Evolutionary conservation across 2,113 vertebrate species (phyloP).

Genomic region (Notechis scutatus): DNA sequence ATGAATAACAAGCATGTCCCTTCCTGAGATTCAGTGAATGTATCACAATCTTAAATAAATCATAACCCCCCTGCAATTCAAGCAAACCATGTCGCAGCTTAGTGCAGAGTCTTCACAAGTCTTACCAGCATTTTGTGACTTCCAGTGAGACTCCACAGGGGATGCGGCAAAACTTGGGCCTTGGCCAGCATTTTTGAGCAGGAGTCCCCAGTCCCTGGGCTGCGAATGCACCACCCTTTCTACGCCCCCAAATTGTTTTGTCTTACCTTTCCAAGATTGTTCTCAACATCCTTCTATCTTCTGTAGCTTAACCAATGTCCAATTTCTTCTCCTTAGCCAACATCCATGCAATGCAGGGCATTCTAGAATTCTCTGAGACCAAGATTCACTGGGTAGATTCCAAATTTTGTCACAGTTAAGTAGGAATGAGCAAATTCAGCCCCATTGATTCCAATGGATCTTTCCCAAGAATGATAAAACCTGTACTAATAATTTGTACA

Average conservation of each 20-base stretch:
- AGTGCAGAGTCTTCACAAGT: not conserved
- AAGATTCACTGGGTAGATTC: not conserved
- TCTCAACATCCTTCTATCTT: not conserved
- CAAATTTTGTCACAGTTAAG: not conserved
- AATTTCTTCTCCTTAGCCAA: not conserved
- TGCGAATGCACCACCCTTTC: not conserved
- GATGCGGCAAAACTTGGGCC: not conserved
- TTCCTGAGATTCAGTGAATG: not conserved
- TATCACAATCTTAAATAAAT: not conserved
- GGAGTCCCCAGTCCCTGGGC: too few species aligned
- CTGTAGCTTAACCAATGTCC: not conserved
- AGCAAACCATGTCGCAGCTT: not conserved
- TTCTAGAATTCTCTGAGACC: not conserved
- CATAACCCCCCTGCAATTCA: not conserved
- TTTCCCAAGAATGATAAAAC: not conserved
- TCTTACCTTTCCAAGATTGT: not conserved
- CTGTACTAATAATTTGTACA: not conserved
- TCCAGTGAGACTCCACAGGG: not conserved
- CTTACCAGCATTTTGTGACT: not conserved
- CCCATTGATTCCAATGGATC: not conserved
- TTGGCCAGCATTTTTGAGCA: not conserved
- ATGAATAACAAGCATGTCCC: not conserved
- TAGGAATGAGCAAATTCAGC: not conserved
- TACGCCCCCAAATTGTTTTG: too few species aligned
- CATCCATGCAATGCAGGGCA: accelerated